phyloP scores from a whole-genome alignment of 2,888 invertebrate species.

The Cyclophora punctaria region DNA sequence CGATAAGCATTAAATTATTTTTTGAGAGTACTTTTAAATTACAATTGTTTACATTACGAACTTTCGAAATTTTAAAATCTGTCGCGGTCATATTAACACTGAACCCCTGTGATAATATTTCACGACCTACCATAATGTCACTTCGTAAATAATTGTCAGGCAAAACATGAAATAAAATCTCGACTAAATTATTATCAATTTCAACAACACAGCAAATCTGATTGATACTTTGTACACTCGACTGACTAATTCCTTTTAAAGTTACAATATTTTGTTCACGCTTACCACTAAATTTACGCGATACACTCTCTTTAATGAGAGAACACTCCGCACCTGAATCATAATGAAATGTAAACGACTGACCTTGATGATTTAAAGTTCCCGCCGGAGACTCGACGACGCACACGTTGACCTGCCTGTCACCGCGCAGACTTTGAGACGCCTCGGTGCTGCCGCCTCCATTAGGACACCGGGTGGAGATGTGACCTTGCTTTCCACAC shows the following conservation, averaged over 20 bases:
- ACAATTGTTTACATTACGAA: neutral
- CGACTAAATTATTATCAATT: neutral
- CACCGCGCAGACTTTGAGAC: neutral
- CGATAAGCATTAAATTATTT: neutral
- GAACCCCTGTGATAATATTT: neutral
- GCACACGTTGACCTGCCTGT: neutral
- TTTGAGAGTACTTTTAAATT: neutral
- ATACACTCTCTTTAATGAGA: conserved; percentile 11
- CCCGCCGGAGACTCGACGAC: neutral
- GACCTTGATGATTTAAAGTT: conserved; percentile 9
- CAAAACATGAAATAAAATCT: conserved; percentile 3
- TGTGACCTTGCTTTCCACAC: conserved; percentile 2
- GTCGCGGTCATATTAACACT: neutral
- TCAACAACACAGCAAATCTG: conserved; percentile 5
- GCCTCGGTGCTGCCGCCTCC: neutral
- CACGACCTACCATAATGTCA: neutral
- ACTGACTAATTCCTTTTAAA: conserved; percentile 7
- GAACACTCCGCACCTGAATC: conserved; percentile 22
- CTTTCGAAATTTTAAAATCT: neutral
- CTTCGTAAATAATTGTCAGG: conserved; percentile 1
- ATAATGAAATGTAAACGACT: conserved; percentile 14
- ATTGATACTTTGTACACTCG: conserved; percentile 1
- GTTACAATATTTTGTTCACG: conserved; percentile 2
- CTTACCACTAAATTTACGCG: conserved; percentile 9
- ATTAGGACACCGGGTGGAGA: neutral